These are phyloP conservation scores for Saturnia pavonia DNA, from an alignment of 2,888 invertebrate species.

Conservation along the genomic window DNA sequence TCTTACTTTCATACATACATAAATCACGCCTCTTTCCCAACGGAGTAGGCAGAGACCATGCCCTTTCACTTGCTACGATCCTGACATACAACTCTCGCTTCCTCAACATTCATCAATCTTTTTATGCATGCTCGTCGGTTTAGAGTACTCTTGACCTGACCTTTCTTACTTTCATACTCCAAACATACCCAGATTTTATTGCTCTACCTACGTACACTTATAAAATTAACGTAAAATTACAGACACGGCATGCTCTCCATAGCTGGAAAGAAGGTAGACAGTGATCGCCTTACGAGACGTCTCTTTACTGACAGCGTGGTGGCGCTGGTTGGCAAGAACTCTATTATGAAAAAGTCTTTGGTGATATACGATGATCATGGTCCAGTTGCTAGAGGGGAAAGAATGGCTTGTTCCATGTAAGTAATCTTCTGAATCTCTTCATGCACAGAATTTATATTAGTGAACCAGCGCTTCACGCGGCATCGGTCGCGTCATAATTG, in stretches of 20 bases:
- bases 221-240: conserved; percentile 18
- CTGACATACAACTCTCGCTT: no score
- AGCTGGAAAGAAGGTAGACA: conserved; percentile 86
- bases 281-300: conserved; percentile 84
- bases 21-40: no score
- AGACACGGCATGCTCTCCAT: conserved; percentile 87
- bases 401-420: conserved; percentile 93
- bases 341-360: conserved; percentile 90
- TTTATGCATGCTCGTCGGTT: no score
- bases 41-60: no score
- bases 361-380: conserved; percentile 94
- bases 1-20: no score
- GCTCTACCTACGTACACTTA: neutral
- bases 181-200: no score
- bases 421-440: conserved; percentile 34
- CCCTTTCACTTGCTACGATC: no score
- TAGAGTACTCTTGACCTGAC: no score
- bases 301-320: conserved; percentile 90
- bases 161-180: neutral
- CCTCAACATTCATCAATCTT: no score
- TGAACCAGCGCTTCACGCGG: no score
- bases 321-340: conserved; percentile 88
- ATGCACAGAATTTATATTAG: neutral
- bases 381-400: conserved; percentile 92
- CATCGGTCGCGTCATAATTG: no score